These are phyloP conservation scores for Drosophila truncata DNA, from an alignment of 1,140 invertebrate species.

Conservation along the genomic window DNA sequence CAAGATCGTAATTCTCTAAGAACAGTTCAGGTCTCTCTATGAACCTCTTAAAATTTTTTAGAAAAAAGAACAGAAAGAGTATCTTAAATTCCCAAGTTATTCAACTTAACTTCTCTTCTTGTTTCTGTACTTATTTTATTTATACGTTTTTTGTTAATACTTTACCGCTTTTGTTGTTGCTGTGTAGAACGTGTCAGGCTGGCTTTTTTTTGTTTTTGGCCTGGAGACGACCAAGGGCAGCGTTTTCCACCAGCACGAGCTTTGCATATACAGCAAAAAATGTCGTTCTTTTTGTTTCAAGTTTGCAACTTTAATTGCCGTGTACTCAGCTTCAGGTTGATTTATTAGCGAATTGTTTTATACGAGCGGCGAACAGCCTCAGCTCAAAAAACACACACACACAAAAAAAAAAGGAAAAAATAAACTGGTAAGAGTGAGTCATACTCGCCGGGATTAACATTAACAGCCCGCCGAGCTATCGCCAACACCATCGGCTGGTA, in stretches of 20 bases:
- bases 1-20: too few species aligned
- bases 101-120: background rate
- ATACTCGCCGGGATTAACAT: conserved; percentile 46
- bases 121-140: conserved; percentile 19
- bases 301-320: conserved; percentile 84
- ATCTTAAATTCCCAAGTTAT: background rate
- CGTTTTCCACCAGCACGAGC: conserved; percentile 62
- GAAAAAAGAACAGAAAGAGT: background rate
- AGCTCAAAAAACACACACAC: background rate
- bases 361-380: conserved; percentile 24
- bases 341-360: conserved; percentile 84
- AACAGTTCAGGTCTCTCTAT: too few species aligned
- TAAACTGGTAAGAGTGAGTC: conserved; percentile 66
- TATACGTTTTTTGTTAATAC: conserved; percentile 39
- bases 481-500: conserved; percentile 68
- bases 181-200: conserved; percentile 78
- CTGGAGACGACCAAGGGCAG: conserved; percentile 74
- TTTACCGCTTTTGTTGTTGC: conserved; percentile 45
- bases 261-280: conserved; percentile 57
- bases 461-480: conserved; percentile 72
- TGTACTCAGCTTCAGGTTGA: conserved; percentile 75
- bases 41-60: background rate
- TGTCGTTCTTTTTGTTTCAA: conserved; percentile 69
- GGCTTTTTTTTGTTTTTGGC: conserved; percentile 48
- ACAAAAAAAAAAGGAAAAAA: conserved; percentile 30